Percentiles rank a stretch among this genome's conserved stretches.
Evolutionary conservation across 1,140 invertebrate species (phyloP).

Genomic region (Bombus sylvicola): DNA sequence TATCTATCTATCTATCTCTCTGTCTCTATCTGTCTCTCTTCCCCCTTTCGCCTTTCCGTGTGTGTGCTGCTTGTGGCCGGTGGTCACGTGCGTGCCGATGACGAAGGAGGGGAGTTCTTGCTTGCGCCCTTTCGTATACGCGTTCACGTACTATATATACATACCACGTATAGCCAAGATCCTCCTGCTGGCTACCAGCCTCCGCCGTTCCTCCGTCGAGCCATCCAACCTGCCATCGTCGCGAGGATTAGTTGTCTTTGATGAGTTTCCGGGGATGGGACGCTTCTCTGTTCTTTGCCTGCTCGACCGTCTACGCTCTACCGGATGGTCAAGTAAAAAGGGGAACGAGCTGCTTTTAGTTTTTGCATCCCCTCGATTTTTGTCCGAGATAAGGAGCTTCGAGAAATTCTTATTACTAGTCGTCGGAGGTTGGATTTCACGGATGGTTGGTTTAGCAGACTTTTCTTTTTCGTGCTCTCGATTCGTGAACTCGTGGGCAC

Average conservation of each 20-base stretch:
- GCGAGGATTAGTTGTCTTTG: conserved; percentile 28
- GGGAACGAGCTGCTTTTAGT: background rate
- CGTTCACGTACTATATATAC: conserved; percentile 40
- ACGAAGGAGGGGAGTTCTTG: conserved; percentile 66
- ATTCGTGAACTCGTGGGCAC: too few species aligned
- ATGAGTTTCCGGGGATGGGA: conserved; percentile 11
- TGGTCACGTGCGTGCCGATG: conserved; percentile 71
- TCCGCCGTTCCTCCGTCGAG: background rate
- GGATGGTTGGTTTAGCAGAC: background rate
- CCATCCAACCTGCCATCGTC: background rate
- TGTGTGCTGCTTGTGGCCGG: conserved; percentile 69
- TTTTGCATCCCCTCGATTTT: background rate
- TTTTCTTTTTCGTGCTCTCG: background rate
- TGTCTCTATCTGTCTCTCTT: conserved; percentile 44
- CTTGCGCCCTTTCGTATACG: conserved; percentile 53
- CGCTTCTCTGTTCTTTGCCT: conserved; percentile 6
- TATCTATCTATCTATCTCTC: conserved; percentile 25
- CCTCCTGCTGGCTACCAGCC: conserved; percentile 17
- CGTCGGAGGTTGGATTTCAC: background rate
- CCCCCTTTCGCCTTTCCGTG: conserved; percentile 12
- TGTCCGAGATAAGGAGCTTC: background rate
- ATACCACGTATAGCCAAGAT: conserved; percentile 14
- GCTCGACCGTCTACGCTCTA: background rate
- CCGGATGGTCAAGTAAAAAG: background rate
- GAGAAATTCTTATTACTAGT: conserved; percentile 10